Conservation (phyloP, 2,888 invertebrate genomes). For the Oscheius sp. region DNA sequence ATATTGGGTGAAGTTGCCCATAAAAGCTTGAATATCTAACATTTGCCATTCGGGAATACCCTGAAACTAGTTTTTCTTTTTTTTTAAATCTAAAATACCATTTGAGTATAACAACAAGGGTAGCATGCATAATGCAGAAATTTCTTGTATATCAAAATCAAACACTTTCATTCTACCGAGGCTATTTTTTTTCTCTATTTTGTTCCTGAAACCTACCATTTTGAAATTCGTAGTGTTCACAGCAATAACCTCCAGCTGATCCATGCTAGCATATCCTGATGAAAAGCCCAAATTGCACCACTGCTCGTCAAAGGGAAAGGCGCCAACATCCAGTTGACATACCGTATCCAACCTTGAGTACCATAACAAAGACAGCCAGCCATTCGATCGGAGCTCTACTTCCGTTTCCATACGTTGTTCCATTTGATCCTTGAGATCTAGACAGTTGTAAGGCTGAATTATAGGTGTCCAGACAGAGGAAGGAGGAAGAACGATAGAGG, state of each 20-base stretch:
- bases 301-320: conserved; percentile 12
- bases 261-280: neutral
- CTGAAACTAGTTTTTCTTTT: too few species aligned
- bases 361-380: neutral
- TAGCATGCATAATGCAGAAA: too few species aligned
- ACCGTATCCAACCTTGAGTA: conserved; percentile 1
- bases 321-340: too few species aligned
- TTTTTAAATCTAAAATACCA: neutral
- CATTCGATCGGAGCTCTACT: conserved; percentile 4
- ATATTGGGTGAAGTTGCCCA: neutral
- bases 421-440: conserved; percentile 8
- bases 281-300: conserved; percentile 16
- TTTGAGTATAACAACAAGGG: too few species aligned
- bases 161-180: too few species aligned
- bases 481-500: neutral
- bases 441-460: conserved; percentile 5
- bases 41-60: conserved; percentile 13
- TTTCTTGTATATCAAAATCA: too few species aligned
- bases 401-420: neutral
- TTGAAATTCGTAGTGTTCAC: neutral
- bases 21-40: neutral
- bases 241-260: neutral
- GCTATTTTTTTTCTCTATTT: too few species aligned
- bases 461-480: conserved; percentile 7
- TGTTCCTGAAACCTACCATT: neutral